phyloP scores from a whole-genome alignment of 2,113 vertebrate genomes.

The Chelonoidis abingdonii region DNA sequence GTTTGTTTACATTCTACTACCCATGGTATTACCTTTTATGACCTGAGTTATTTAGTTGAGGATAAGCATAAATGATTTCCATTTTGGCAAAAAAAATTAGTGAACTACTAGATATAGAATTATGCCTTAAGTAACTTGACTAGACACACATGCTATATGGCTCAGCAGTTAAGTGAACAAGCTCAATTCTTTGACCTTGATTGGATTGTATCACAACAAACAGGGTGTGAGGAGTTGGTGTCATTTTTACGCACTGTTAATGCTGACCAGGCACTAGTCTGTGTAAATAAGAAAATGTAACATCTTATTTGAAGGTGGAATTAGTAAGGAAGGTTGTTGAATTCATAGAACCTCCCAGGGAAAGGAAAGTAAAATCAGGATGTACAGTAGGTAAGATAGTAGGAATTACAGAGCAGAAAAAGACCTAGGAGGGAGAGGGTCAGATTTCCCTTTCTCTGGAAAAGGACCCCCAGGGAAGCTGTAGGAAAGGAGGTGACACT shows the following conservation, averaged over 20 bases:
- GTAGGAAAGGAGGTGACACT: neutral
- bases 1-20: slow-evolving; percentile 90
- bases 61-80: slow-evolving; percentile 75
- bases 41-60: slow-evolving; percentile 82
- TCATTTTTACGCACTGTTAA: neutral
- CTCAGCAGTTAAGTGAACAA: neutral
- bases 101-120: slow-evolving; percentile 73
- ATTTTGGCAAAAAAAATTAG: slow-evolving; percentile 74
- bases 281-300: neutral
- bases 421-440: neutral
- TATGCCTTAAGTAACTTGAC: slow-evolving; percentile 63
- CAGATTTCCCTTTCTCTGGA: neutral
- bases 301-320: neutral
- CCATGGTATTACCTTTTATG: slow-evolving; percentile 88
- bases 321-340: neutral
- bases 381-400: rapidly evolving
- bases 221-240: rapidly evolving
- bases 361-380: neutral
- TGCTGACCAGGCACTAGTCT: neutral
- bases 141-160: neutral
- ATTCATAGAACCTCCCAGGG: neutral
- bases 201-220: neutral
- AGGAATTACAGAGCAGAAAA: neutral
- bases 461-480: neutral
- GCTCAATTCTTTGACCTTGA: rapidly evolving